Percentiles rank a stretch among this genome's conserved stretches.
Evolutionary conservation across 2,113 vertebrate species (phyloP).

Genomic region (Heterotilapia buettikoferi): DNA sequence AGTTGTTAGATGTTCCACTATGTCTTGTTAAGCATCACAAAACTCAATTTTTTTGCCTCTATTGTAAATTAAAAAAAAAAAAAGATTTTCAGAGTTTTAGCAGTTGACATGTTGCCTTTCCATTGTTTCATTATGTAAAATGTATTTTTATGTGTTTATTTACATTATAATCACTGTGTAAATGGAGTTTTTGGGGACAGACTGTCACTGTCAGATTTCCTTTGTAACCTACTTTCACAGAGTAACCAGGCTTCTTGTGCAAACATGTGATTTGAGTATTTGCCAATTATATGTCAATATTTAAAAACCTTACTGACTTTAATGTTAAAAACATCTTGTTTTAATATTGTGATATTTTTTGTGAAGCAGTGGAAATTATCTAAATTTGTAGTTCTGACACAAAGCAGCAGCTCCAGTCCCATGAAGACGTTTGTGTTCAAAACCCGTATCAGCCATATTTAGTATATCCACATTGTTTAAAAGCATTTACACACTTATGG

Average conservation of each 20-base stretch:
- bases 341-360: not conserved
- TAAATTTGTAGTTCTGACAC: not conserved
- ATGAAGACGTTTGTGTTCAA: not conserved
- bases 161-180: not conserved
- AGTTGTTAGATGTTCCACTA: not conserved
- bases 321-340: not conserved
- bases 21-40: not conserved
- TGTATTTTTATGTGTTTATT: not conserved
- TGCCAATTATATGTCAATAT: not conserved
- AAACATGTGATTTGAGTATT: not conserved
- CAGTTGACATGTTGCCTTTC: not conserved
- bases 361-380: not conserved
- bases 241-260: not conserved
- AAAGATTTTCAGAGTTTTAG: not conserved
- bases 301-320: not conserved
- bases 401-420: not conserved
- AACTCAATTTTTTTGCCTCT: not conserved
- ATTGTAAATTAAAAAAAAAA: fast-evolving
- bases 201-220: not conserved
- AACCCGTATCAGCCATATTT: not conserved
- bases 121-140: not conserved
- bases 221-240: not conserved
- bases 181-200: not conserved
- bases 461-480: not conserved
- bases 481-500: not conserved